Conservation (phyloP, 2,797 vertebrate genomes). For the Pteropus rufus region DNA sequence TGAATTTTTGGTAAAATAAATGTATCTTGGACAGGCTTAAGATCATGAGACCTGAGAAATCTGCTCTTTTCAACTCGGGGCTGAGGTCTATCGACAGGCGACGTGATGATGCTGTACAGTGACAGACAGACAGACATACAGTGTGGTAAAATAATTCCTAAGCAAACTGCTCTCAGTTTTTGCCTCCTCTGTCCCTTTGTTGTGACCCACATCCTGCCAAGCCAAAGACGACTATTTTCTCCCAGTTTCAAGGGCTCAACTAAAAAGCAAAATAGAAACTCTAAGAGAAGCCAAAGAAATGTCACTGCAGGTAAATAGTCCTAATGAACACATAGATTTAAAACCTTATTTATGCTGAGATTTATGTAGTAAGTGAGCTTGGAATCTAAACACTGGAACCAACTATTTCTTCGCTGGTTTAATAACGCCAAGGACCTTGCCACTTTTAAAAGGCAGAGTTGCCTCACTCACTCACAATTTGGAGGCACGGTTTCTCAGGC, state of each 20-base stretch:
- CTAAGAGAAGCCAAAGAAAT: constrained; percentile 78
- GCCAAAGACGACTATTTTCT: constrained; percentile 11
- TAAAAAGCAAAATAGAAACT: constrained; percentile 71
- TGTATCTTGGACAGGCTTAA: background rate
- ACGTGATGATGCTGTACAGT: background rate
- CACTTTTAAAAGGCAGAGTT: constrained; percentile 75
- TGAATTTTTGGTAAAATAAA: constrained; percentile 43
- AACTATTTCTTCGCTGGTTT: constrained; percentile 79
- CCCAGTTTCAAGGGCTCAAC: constrained; percentile 50
- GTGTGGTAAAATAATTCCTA: background rate
- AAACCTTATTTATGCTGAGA: constrained; percentile 79
- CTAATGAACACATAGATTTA: constrained; percentile 80
- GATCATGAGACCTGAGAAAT: background rate
- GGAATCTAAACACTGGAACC: constrained; percentile 77
- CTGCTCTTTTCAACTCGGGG: background rate
- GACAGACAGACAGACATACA: constrained; percentile 55
- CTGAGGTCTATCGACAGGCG: background rate
- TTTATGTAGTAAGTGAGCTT: constrained; percentile 81
- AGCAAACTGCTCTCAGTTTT: constrained; percentile 43
- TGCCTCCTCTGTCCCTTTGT: background rate
- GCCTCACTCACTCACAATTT: constrained; percentile 80
- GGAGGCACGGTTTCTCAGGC: constrained; percentile 79
- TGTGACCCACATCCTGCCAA: background rate
- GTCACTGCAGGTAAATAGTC: constrained; percentile 72
- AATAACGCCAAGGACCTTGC: constrained; percentile 79